Evolutionary conservation across 2,888 invertebrate species (phyloP).

Genomic region (Romanomermis culicivorax): DNA sequence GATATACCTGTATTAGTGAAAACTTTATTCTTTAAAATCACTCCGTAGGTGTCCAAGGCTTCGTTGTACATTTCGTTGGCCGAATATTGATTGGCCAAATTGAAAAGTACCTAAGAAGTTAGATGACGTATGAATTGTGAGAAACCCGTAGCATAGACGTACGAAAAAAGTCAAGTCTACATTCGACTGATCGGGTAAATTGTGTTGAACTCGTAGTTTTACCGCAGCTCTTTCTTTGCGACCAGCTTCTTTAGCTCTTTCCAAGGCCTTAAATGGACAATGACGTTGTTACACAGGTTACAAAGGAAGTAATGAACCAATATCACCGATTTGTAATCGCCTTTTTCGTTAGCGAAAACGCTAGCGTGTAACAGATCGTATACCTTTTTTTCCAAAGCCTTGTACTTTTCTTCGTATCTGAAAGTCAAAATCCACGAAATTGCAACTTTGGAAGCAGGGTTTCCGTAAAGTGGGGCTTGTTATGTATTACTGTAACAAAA

Average conservation of each 20-base stretch:
- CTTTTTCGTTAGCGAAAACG: slow-evolving; percentile 45
- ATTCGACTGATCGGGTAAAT: slow-evolving; percentile 69
- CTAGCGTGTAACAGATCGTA: slow-evolving; percentile 74
- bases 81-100: slow-evolving; percentile 79
- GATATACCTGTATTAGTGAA: slow-evolving; percentile 65
- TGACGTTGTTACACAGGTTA: neutral
- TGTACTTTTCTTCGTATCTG: slow-evolving; percentile 66
- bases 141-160: slow-evolving; percentile 16
- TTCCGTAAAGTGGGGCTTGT: too few species aligned
- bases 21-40: slow-evolving; percentile 68
- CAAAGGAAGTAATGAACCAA: neutral
- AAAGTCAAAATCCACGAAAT: too few species aligned
- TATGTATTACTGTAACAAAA: slow-evolving; percentile 39
- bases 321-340: slow-evolving; percentile 38
- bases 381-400: slow-evolving; percentile 64
- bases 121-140: neutral
- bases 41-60: slow-evolving; percentile 79
- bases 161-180: slow-evolving; percentile 85
- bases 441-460: too few species aligned
- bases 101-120: slow-evolving; percentile 57
- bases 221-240: slow-evolving; percentile 71
- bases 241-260: slow-evolving; percentile 88
- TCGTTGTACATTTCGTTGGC: slow-evolving; percentile 83
- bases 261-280: slow-evolving; percentile 40
- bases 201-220: slow-evolving; percentile 64